These are phyloP conservation scores for Dryoscopus gambensis DNA, from an alignment of 2,113 vertebrate species.

Conservation along the genomic window DNA sequence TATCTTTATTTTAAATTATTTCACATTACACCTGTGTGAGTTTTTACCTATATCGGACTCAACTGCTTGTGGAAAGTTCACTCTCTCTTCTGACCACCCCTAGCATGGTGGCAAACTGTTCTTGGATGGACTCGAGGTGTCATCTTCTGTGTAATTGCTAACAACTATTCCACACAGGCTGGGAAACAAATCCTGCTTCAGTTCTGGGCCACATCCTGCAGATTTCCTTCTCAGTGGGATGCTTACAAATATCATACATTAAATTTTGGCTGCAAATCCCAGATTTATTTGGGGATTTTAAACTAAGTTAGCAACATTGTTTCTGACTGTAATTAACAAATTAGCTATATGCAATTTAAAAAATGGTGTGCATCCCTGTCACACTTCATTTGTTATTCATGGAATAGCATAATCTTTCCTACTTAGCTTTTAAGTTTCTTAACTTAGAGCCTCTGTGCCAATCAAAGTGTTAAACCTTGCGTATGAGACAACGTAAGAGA, in stretches of 20 bases:
- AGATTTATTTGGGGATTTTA: not conserved
- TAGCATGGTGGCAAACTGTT: not conserved
- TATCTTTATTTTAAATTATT: not conserved
- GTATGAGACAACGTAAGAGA: not conserved
- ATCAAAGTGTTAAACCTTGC: not conserved
- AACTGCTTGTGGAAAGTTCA: not conserved
- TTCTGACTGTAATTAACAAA: conserved; percentile 8
- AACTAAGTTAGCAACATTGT: not conserved
- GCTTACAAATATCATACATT: not conserved
- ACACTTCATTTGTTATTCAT: not conserved
- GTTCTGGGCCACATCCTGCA: not conserved
- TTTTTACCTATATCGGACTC: not conserved
- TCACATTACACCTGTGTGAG: not conserved
- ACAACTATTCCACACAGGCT: not conserved
- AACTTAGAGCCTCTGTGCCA: not conserved
- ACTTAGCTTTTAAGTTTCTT: not conserved
- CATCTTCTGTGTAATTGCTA: not conserved
- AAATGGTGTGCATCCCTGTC: not conserved
- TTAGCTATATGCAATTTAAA: not conserved
- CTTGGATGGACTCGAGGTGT: not conserved
- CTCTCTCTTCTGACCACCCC: not conserved
- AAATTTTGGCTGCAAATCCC: not conserved
- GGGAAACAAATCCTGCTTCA: not conserved
- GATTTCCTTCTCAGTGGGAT: not conserved
- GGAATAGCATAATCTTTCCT: not conserved